These are phyloP conservation scores for Trigoniulus corallinus DNA, from an alignment of 1,140 invertebrate species.

Conservation along the genomic window DNA sequence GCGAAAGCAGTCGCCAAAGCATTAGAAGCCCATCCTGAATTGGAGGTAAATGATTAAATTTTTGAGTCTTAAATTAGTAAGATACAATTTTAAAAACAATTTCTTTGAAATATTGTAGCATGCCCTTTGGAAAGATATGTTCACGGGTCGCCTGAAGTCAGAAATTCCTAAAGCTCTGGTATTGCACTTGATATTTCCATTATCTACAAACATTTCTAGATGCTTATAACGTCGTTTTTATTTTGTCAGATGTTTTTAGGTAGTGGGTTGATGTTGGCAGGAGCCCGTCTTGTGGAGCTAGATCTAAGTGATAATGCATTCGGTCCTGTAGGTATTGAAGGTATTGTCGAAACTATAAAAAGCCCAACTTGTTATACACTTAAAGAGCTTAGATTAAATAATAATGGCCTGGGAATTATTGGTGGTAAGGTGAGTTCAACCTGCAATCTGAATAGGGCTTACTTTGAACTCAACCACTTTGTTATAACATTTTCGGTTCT, in stretches of 20 bases:
- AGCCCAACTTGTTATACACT: constrained; percentile 64
- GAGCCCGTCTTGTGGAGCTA: constrained; percentile 60
- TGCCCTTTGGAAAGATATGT: constrained; percentile 90
- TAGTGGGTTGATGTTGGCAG: constrained; percentile 57
- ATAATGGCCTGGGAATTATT: constrained; percentile 84
- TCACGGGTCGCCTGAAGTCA: constrained; percentile 79
- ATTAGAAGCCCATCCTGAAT: constrained; percentile 50
- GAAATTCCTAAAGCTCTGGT: constrained; percentile 86
- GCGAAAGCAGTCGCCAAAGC: constrained; percentile 66
- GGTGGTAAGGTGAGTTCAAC: constrained; percentile 47
- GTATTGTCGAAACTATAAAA: constrained; percentile 64
- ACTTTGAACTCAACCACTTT: background rate
- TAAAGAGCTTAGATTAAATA: constrained; percentile 71
- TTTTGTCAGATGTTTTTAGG: constrained; percentile 50
- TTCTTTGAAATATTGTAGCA: constrained; percentile 4
- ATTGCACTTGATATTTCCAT: constrained; percentile 4
- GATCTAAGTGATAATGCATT: constrained; percentile 98
- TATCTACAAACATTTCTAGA: background rate
- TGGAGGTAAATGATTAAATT: constrained; percentile 35
- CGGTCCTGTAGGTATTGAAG: constrained; percentile 85
- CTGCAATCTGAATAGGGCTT: too few species aligned
- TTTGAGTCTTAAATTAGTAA: background rate
- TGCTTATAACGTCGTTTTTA: too few species aligned
- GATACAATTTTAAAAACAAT: background rate
- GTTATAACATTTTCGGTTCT: background rate